Evolutionary conservation across 2,797 vertebrate genomes (phyloP).

Genomic region (Sebastes wilsoni): DNA sequence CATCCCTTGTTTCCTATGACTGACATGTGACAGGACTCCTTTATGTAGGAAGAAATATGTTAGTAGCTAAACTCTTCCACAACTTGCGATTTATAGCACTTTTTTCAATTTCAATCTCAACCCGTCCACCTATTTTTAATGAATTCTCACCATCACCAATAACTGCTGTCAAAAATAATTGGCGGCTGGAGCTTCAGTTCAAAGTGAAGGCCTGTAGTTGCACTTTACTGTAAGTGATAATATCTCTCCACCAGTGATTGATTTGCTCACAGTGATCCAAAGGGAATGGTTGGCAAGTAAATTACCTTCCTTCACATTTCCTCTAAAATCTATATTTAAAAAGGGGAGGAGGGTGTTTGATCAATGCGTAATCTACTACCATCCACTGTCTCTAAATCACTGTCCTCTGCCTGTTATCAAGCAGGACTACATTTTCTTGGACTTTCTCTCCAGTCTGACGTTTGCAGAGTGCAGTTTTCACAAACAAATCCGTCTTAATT

Average conservation of each 20-base stretch:
- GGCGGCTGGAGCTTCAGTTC: not conserved
- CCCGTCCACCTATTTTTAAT: not conserved
- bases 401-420: constrained; percentile 17
- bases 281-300: constrained; percentile 50
- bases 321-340: constrained; percentile 67
- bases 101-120: not conserved
- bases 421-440: not conserved
- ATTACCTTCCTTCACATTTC: constrained; percentile 65
- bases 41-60: not conserved
- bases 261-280: constrained; percentile 39
- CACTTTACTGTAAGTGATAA: constrained; percentile 60
- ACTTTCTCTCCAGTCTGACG: not conserved
- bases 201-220: constrained; percentile 22
- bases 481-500: not conserved
- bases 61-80: not conserved
- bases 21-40: not conserved
- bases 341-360: constrained; percentile 47
- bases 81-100: not conserved
- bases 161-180: constrained; percentile 15
- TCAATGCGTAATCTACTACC: constrained; percentile 54
- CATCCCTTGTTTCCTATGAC: not conserved
- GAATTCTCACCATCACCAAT: not conserved
- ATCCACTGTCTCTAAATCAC: constrained; percentile 50
- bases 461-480: not conserved
- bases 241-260: constrained; percentile 52